Evolutionary conservation across 1,140 invertebrate species (phyloP).

Genomic region (Condylostylus longicornis): DNA sequence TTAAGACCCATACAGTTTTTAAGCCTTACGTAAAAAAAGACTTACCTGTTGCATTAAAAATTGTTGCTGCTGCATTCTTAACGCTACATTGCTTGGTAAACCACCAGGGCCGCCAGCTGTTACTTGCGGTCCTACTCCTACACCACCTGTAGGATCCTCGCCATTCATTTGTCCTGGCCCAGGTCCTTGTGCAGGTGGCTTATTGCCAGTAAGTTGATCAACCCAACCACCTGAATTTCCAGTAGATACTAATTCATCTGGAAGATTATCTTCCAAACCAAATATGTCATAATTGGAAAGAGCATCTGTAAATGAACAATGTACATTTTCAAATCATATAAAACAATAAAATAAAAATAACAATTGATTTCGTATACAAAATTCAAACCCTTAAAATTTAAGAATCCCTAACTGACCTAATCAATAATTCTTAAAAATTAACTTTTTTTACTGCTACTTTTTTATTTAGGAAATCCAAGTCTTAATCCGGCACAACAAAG

Average conservation of each 20-base stretch:
- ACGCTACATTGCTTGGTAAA: slow-evolving; percentile 31
- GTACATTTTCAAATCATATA: slow-evolving; percentile 17
- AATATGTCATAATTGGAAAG: slow-evolving; percentile 63
- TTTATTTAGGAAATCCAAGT: no score
- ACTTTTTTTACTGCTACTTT: no score
- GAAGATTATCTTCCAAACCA: slow-evolving; percentile 79
- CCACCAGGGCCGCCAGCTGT: slow-evolving; percentile 52
- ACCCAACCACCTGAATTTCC: slow-evolving; percentile 49
- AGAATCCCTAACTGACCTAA: slow-evolving; percentile 4
- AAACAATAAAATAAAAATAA: background rate
- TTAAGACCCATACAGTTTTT: background rate
- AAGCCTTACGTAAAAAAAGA: no score
- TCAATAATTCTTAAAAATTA: no score
- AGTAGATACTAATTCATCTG: slow-evolving; percentile 71
- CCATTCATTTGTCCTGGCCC: slow-evolving; percentile 47
- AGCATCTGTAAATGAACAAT: slow-evolving; percentile 35
- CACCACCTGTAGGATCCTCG: slow-evolving; percentile 39
- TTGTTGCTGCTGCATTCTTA: slow-evolving; percentile 36
- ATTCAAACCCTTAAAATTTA: background rate
- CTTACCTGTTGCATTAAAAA: slow-evolving; percentile 21
- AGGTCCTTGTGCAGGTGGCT: slow-evolving; percentile 57
- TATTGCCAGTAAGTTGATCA: slow-evolving; percentile 42
- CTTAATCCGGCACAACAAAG: no score
- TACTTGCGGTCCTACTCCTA: slow-evolving; percentile 51
- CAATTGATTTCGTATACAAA: background rate